Evolutionary conservation across 2,888 invertebrate species (phyloP), one percentile per base, ranked within the genome.

Genomic region (Ecliptopera silaceata): DNA sequence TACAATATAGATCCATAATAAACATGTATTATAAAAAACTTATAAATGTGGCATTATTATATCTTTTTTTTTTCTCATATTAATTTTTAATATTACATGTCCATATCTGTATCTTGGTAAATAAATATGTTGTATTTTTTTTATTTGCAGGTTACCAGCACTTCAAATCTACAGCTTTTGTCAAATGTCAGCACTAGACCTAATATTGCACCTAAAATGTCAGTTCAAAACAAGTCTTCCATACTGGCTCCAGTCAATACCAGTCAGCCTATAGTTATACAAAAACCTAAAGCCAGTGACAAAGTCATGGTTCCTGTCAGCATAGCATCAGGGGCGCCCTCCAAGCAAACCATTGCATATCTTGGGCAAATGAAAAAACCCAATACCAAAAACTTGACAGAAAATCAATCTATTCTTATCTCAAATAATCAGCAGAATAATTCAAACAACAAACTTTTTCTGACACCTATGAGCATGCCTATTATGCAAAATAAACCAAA

Each of bases 381-480:
- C 4, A 80, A 75, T 47, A 69, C 77, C 2, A 87, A 88, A 65
- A 82, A 75, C 56, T 63, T 86, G 51, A 64, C 79, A 12, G 92
- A 92, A 63, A 88, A 82, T 63, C 88, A 91, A 61, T 87, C 88
- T 8, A 90, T 91, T 49, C 80, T 91, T 5, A 86, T 91, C 70
- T 86, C 90, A 1, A 88, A 87, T 61, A 91, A 90, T 66, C 88
- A 88, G 62, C 55, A 84, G 10, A 86, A 82, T 70, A 83, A 84
- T 56, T 49, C 82, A 11, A 86, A 81, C 61, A 92, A 90, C 69
- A 94, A 93, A 74, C 78, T 93, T 34, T 92, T 93, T 54, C 71
- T 94, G 46, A 87, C 93, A 41, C 93, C 93, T 0, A 92, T 92
- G 86, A 88, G 82, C 56, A 84, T 93, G 90, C 92, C 93, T 1